Evolutionary conservation across 1,140 invertebrate genomes (phyloP).

Genomic region (Lanistes nyassanus): DNA sequence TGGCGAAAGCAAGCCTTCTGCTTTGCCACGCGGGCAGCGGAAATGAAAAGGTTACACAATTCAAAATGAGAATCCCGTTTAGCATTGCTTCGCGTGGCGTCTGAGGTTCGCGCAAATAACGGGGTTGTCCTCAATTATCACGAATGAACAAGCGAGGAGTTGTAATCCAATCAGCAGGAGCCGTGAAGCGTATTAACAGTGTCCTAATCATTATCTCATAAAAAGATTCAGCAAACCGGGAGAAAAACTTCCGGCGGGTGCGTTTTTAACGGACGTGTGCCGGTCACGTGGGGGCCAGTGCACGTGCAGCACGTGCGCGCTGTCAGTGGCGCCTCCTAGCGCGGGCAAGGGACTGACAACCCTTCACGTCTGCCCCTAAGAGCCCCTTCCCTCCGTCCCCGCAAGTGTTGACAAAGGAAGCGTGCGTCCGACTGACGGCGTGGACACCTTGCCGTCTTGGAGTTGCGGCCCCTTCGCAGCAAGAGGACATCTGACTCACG

Average conservation of each 20-base stretch:
- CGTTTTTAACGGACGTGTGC: slow-evolving; percentile 1
- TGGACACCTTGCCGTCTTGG: too few relatives aligned
- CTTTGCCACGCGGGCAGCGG: too few relatives aligned
- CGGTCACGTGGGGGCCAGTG: slow-evolving; percentile 14
- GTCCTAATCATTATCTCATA: slow-evolving; percentile 24
- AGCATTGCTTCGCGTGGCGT: too few relatives aligned
- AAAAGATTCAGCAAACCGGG: slow-evolving; percentile 10
- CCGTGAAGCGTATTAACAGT: slow-evolving; percentile 17
- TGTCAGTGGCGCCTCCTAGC: slow-evolving; percentile 27
- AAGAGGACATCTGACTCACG: too few relatives aligned
- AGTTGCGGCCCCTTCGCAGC: too few relatives aligned
- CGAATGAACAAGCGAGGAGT: slow-evolving; percentile 20
- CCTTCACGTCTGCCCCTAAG: background rate
- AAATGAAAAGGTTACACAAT: too few relatives aligned
- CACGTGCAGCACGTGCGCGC: slow-evolving; percentile 29
- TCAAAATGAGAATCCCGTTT: too few relatives aligned
- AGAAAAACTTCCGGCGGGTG: slow-evolving; percentile 24
- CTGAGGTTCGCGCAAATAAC: slow-evolving; percentile 13
- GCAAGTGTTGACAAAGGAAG: slow-evolving; percentile 22
- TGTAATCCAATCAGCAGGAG: slow-evolving; percentile 15
- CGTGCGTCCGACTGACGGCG: background rate
- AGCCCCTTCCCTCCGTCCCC: background rate
- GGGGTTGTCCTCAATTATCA: slow-evolving; percentile 16
- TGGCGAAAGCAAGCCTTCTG: too few relatives aligned
- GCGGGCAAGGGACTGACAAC: slow-evolving; percentile 19